Evolutionary conservation across 2,113 vertebrate genomes (phyloP).

Genomic region (Colistium nudipinnis): DNA sequence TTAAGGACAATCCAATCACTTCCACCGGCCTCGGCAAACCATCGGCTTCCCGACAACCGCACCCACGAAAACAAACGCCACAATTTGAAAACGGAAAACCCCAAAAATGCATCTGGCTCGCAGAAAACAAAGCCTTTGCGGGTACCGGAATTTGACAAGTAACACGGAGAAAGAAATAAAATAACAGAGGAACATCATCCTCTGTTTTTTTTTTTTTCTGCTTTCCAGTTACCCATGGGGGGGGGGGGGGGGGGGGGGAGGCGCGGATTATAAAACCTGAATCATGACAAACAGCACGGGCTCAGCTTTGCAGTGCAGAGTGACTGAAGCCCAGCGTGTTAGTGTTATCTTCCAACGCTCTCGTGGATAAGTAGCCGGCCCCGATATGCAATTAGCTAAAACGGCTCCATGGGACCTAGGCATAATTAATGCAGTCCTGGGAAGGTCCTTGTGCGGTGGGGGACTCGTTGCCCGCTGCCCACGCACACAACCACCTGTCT

Average conservation of each 20-base stretch:
- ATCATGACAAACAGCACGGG: conserved; percentile 41
- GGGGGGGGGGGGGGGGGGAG: no score
- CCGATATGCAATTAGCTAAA: conserved; percentile 69
- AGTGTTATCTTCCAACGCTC: conserved; percentile 35
- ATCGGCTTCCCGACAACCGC: background rate
- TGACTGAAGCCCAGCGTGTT: conserved; percentile 36
- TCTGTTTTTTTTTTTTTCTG: no score
- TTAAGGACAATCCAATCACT: conserved; percentile 30
- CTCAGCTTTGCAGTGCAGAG: conserved; percentile 19
- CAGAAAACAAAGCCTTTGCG: background rate
- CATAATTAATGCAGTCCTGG: conserved; percentile 44
- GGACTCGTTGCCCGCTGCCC: conserved; percentile 16
- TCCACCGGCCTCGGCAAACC: conserved; percentile 19
- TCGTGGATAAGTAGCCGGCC: conserved; percentile 40
- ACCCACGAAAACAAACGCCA: background rate
- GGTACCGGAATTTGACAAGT: background rate
- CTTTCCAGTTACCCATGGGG: conserved; percentile 2
- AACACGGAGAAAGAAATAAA: background rate
- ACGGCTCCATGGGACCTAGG: conserved; percentile 55
- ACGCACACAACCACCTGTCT: conserved; percentile 33
- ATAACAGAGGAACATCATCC: conserved; percentile 1
- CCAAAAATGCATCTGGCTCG: background rate
- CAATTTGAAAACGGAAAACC: background rate
- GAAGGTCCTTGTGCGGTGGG: background rate
- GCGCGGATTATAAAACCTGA: conserved; percentile 16